phyloP scores from a whole-genome alignment of 2,888 invertebrate species.

The Timandra comae region DNA sequence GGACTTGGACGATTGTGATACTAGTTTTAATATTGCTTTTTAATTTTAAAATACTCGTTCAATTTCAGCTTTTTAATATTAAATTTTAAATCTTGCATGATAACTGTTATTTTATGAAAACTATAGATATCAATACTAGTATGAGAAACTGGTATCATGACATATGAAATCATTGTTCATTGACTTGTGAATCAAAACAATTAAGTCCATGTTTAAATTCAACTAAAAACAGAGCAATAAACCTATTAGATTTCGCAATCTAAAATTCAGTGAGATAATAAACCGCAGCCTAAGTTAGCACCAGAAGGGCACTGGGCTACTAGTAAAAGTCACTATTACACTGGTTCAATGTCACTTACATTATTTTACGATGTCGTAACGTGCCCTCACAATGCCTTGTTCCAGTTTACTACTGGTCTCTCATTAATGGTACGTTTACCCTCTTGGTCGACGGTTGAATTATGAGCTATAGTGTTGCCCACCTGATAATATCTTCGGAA shows the following conservation, averaged over 20 bases:
- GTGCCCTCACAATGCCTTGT: slow-evolving; percentile 32
- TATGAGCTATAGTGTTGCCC: too few species aligned
- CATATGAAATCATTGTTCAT: too few species aligned
- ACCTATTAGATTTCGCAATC: too few species aligned
- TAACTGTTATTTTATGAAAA: too few species aligned
- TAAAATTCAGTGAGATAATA: slow-evolving; percentile 12
- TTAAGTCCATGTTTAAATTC: too few species aligned
- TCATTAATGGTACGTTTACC: slow-evolving; percentile 27
- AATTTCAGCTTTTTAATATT: too few species aligned
- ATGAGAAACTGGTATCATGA: too few species aligned
- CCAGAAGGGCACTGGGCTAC: slow-evolving; percentile 31
- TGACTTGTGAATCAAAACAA: too few species aligned
- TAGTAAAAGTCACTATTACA: slow-evolving; percentile 54
- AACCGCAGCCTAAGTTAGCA: slow-evolving; percentile 22
- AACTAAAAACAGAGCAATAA: too few species aligned
- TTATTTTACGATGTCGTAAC: slow-evolving; percentile 57
- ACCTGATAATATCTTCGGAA: slow-evolving; percentile 10
- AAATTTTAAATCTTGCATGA: too few species aligned
- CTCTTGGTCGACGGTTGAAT: too few species aligned
- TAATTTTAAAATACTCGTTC: background rate
- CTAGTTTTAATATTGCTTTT: slow-evolving; percentile 2
- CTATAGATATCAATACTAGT: too few species aligned
- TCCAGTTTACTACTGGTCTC: slow-evolving; percentile 35
- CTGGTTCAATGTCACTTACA: slow-evolving; percentile 48
- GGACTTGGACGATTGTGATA: slow-evolving; percentile 4